Evolutionary conservation across 2,888 invertebrate genomes (phyloP), one percentile per base, ranked within the genome.

Genomic region (Empis livida): DNA sequence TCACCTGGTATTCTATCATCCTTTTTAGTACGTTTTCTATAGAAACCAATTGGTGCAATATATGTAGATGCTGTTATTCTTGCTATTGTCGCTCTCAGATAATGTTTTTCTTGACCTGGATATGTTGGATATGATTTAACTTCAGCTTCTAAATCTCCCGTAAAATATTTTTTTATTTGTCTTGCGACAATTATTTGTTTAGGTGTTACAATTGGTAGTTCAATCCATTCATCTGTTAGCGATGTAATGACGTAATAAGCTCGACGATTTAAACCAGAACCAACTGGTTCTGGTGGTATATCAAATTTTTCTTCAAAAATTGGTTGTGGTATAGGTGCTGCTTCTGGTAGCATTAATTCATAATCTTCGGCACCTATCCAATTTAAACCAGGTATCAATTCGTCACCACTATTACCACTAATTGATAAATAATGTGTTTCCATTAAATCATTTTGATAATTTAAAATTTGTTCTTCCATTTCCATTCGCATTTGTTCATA

Each of bases 181-280:
- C 90, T 71, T 1, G 85, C 79, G 9, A 75, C 73, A 10, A 74
- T 70, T 49, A 94, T 79, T 65, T 92, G 87, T 42, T 79, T 75
- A 0, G 93, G 90, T 0, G 81, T 84, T 2, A 85, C 78, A 54
- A 80, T 76, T 0, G 92, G 91, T 43, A 94, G 70, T 59, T 84
- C 82, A 14, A 79, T 68, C 92, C 92, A 94, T 14, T 75, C 74
- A 45, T 84, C 83, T 1, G 83, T 85, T 14, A 83, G 79, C 17
- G 75, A 74, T 63, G 82, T 86, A 63, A 87, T 86, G 11, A 89
- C 88, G 71, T 82, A 93, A 67, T 83, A 94, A n/a, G 82, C 78
- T 77, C 81, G 70, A 31, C 75, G 82, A 65, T 93, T 93, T 11
- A 80, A 73, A 0, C 92, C 93, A 45, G 77, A 76, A 1, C 90